These are phyloP conservation scores for Andrena fulva DNA, from an alignment of 2,888 invertebrate genomes.

Conservation along the genomic window DNA sequence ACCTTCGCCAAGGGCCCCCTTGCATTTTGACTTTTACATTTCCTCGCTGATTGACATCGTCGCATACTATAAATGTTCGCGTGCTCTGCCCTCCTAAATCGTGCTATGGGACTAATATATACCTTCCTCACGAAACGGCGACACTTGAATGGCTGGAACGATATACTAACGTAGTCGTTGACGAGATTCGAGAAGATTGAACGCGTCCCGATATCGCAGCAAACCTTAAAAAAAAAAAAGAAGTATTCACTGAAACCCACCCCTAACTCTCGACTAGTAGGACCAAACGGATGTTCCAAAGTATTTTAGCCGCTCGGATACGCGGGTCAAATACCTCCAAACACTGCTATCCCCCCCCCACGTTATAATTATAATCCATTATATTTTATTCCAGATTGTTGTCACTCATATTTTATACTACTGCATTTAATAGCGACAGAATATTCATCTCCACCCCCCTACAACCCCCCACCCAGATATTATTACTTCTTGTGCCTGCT, in stretches of 20 bases:
- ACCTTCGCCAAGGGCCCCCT: slow-evolving; percentile 53
- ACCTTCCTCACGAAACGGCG: slow-evolving; percentile 44
- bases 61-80: slow-evolving; percentile 64
- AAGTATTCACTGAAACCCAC: neutral
- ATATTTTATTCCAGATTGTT: slow-evolving; percentile 83
- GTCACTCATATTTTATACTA: slow-evolving; percentile 79
- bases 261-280: slow-evolving; percentile 24
- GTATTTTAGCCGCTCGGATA: slow-evolving; percentile 28
- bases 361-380: slow-evolving; percentile 82
- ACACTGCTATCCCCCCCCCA: slow-evolving; percentile 60
- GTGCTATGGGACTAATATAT: slow-evolving; percentile 61
- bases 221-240: neutral
- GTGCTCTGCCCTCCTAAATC: slow-evolving; percentile 36
- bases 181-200: slow-evolving; percentile 56
- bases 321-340: slow-evolving; percentile 47
- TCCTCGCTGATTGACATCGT: slow-evolving; percentile 69
- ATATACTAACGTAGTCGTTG: slow-evolving; percentile 65
- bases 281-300: slow-evolving; percentile 38
- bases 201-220: slow-evolving; percentile 16
- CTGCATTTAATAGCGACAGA: slow-evolving; percentile 76
- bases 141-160: slow-evolving; percentile 52
- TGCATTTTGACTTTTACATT: slow-evolving; percentile 66
- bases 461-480: slow-evolving; percentile 51
- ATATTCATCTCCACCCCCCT: slow-evolving; percentile 66
- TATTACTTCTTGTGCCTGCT: slow-evolving; percentile 69